Conservation (phyloP, 1,140 invertebrate species). For the Lepidurus packardi region DNA sequence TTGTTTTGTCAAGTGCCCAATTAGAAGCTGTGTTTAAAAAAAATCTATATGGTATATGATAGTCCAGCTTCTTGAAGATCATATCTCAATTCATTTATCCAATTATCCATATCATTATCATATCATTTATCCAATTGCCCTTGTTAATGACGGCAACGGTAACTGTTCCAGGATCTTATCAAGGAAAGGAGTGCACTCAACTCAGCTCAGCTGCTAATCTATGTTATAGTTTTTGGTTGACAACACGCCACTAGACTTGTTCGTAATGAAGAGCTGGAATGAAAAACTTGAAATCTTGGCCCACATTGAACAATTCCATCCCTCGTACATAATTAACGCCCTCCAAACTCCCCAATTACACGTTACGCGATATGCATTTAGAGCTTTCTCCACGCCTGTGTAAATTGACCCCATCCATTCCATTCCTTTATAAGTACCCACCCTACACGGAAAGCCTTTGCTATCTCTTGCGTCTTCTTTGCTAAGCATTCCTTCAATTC, state of each 20-base stretch:
- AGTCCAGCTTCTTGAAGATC: too few species aligned
- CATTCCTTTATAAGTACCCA: neutral
- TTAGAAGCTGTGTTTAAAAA: neutral
- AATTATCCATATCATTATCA: too few species aligned
- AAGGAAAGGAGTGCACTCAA: too few species aligned
- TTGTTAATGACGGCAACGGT: too few species aligned
- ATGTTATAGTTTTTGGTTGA: too few species aligned
- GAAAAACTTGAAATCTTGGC: neutral
- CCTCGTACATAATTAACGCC: neutral
- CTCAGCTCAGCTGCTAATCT: too few species aligned
- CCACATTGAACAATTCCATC: neutral
- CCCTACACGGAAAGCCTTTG: neutral
- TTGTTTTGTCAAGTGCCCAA: neutral
- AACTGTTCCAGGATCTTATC: too few species aligned
- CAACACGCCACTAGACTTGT: too few species aligned
- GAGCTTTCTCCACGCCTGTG: slow-evolving; percentile 8
- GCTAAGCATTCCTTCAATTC: neutral
- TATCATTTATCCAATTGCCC: too few species aligned
- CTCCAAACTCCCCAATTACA: neutral
- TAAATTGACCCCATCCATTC: slow-evolving; percentile 11
- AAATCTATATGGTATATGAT: too few species aligned
- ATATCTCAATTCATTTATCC: too few species aligned
- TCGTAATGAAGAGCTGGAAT: neutral
- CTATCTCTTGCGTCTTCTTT: slow-evolving; percentile 10
- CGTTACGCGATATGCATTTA: slow-evolving; percentile 2